Evolutionary conservation across 2,113 vertebrate species (phyloP).

Genomic region (Sigmodon hispidus): DNA sequence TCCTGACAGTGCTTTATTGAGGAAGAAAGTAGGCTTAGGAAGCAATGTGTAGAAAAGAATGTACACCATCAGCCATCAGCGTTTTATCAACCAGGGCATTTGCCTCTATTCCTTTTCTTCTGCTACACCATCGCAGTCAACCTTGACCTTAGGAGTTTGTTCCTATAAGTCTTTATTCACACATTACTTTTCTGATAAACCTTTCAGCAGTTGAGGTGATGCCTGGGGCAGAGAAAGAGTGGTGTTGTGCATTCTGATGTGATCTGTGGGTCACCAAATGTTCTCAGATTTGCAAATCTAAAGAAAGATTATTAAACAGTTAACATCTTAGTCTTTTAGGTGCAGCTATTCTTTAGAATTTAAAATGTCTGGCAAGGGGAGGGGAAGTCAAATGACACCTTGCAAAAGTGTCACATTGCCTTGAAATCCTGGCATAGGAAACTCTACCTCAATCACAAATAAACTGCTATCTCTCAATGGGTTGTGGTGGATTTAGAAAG

Average conservation of each 20-base stretch:
- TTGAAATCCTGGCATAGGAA: neutral
- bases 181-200: neutral
- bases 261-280: neutral
- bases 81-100: neutral
- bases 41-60: neutral
- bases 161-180: neutral
- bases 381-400: neutral
- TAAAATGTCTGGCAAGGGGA: neutral
- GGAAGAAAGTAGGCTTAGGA: neutral
- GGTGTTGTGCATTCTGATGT: neutral
- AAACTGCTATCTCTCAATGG: conserved; percentile 17
- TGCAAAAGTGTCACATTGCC: neutral
- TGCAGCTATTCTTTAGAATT: neutral
- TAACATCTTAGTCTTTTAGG: neutral
- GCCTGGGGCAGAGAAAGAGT: neutral
- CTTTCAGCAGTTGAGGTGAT: neutral
- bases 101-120: neutral
- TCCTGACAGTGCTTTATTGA: neutral
- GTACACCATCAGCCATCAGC: neutral
- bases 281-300: neutral
- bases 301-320: neutral
- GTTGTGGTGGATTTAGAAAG: conserved; percentile 30
- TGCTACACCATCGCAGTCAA: neutral
- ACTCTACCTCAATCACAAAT: conserved; percentile 36
- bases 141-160: neutral